These are phyloP conservation scores for Cettia cetti DNA, from an alignment of 2,113 vertebrate genomes.

Conservation along the genomic window DNA sequence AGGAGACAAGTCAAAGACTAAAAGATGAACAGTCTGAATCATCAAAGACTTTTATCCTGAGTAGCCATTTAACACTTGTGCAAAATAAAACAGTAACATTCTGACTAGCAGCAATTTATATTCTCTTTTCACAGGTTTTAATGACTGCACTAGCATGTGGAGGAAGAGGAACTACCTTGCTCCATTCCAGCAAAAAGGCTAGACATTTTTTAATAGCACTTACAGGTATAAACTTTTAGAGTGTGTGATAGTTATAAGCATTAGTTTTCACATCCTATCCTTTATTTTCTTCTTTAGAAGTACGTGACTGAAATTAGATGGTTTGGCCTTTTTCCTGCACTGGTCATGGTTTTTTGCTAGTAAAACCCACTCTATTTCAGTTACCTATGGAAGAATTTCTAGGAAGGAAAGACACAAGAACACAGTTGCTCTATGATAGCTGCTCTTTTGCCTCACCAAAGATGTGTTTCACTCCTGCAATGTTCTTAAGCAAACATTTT, in stretches of 20 bases:
- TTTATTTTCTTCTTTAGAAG: not conserved
- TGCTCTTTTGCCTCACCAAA: not conserved
- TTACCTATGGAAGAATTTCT: not conserved
- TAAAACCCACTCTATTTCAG: not conserved
- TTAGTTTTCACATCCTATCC: not conserved
- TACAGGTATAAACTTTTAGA: not conserved
- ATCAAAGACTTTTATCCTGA: not conserved
- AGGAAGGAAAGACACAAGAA: not conserved
- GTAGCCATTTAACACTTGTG: not conserved
- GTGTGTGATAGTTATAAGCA: not conserved
- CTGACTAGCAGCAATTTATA: not conserved
- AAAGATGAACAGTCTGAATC: not conserved
- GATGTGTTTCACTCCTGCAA: not conserved
- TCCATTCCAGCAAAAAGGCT: not conserved
- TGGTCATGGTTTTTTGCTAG: not conserved
- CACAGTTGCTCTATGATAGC: not conserved
- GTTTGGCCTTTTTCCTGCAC: not conserved
- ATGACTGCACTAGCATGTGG: not conserved
- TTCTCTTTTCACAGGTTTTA: not conserved
- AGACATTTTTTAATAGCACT: not conserved
- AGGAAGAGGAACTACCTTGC: not conserved
- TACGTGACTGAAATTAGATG: not conserved
- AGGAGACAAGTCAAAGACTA: not conserved
- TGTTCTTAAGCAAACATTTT: constrained; percentile 32
- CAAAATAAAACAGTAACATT: not conserved